Evolutionary conservation across 2,888 invertebrate species (phyloP), one percentile per base, ranked within the genome.

Genomic region (Cancer borealis): DNA sequence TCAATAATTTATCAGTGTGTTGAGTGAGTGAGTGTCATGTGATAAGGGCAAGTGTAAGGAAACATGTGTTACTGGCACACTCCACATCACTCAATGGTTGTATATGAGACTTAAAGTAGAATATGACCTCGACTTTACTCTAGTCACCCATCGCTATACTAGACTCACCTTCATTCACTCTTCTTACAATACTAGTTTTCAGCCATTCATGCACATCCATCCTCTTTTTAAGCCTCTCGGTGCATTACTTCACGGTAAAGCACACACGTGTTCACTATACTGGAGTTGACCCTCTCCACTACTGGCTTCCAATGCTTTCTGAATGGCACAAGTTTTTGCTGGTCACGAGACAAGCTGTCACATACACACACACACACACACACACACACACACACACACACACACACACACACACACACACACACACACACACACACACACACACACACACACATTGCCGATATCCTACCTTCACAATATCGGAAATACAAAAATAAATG

Each of bases 301-400:
- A 54, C 66, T 66, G 66, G 26, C 10, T 79, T 30, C 30, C 30
- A 30, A 79, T 79, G 79, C 79, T 79, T 79, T 79, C 30, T 79
- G 79, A 79, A 79, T 79, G 79, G 79, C 79, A 79, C 79, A 30
- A 79, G 79, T 79, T 79, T 79, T 26, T 79, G 30, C 4, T 30
- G 79, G 79, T 30, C 30, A 21, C 30, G 26, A 79, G 79, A 79
- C 79, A 79, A 10, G 66, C 66, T 21, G 66, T 66, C 39, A 39
- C 39, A 39, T 2, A 39, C 39, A 39, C 39, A 39, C 39, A 39
- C 39, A 39, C 39, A 39, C 39, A 39, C 39, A 39, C 39, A 39
- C 39, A 39, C 39, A 39, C 39, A 39, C 39, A 39, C 39, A 39
- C 39, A 39, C 39, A 39, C 39, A 39, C 39, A 39, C 39, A 39